A percentile compares a stretch with the other conserved stretches of the same genome.
Conservation (phyloP, 2,113 vertebrate genomes). For the Toxotes jaculatrix region DNA sequence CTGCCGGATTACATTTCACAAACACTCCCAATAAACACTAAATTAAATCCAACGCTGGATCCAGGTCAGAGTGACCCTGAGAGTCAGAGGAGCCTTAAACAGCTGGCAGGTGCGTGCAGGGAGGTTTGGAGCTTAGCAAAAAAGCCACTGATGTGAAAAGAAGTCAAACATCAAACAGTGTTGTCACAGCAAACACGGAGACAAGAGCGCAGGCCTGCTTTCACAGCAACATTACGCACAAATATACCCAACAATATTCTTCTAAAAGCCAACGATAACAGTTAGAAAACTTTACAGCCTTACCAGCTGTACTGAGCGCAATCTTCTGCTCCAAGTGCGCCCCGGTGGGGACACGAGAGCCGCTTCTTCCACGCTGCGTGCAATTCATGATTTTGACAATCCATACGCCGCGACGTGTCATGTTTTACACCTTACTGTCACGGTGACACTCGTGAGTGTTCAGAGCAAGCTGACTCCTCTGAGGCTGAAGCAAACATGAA, state of each 20-base stretch:
- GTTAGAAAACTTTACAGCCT: conserved; percentile 7
- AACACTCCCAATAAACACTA: conserved; percentile 35
- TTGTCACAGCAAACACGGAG: conserved; percentile 69
- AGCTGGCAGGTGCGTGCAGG: conserved; percentile 70
- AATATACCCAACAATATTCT: neutral
- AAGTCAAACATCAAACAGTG: conserved; percentile 69
- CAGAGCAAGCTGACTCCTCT: conserved; percentile 60
- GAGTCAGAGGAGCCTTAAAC: conserved; percentile 28
- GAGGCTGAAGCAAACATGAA: conserved; percentile 68
- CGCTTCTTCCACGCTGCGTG: conserved; percentile 43
- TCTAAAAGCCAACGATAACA: neutral
- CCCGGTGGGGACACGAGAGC: conserved; percentile 26
- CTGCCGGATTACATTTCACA: conserved; percentile 6
- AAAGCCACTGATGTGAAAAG: conserved; percentile 51
- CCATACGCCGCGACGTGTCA: conserved; percentile 67
- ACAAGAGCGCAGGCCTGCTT: conserved; percentile 43
- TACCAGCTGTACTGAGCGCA: conserved; percentile 67
- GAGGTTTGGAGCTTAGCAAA: conserved; percentile 31
- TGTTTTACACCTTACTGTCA: conserved; percentile 65
- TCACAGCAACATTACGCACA: conserved; percentile 9
- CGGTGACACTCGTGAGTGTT: conserved; percentile 55
- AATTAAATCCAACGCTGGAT: neutral
- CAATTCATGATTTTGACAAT: conserved; percentile 55
- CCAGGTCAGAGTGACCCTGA: conserved; percentile 40
- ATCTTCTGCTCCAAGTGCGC: conserved; percentile 51